Percentiles rank a stretch among this genome's conserved stretches.
phyloP scores from a whole-genome alignment of 2,888 invertebrate genomes.

The Coleophora flavipennella region DNA sequence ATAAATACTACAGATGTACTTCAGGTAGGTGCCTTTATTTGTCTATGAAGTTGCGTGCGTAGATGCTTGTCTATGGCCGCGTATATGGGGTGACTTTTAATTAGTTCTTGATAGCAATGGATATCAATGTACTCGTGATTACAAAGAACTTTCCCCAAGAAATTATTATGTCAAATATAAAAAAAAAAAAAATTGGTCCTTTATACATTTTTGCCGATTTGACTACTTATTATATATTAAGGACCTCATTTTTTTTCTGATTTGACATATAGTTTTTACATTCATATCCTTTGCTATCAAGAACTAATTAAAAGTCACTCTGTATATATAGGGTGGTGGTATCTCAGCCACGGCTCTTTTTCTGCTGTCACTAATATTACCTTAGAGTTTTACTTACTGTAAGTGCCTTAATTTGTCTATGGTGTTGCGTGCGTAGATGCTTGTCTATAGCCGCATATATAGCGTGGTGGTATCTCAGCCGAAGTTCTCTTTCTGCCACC shows the following conservation, averaged over 20 bases:
- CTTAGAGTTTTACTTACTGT: slow-evolving; percentile 52
- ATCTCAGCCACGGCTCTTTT: slow-evolving; percentile 81
- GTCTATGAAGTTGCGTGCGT: slow-evolving; percentile 82
- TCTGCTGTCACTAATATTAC: slow-evolving; percentile 23
- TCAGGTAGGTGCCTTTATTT: slow-evolving; percentile 83
- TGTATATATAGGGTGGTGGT: slow-evolving; percentile 88
- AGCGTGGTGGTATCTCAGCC: slow-evolving; percentile 87
- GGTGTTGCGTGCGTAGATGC: slow-evolving; percentile 83
- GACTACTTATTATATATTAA: no score
- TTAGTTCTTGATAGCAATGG: no score
- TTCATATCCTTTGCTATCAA: no score
- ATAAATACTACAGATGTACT: slow-evolving; percentile 5
- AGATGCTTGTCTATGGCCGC: slow-evolving; percentile 85
- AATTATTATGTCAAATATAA: no score
- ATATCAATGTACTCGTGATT: no score
- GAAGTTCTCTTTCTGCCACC: slow-evolving; percentile 67
- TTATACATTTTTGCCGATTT: no score
- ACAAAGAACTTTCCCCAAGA: no score
- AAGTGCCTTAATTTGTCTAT: slow-evolving; percentile 84
- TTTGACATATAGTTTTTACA: no score
- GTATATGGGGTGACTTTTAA: no score
- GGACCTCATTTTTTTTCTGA: no score
- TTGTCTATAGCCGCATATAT: slow-evolving; percentile 85
- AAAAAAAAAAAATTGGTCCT: no score
- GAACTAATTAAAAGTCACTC: no score